A percentile compares a stretch with the other conserved stretches of the same genome.
These are phyloP conservation scores for Rhinoptilus africanus DNA, from an alignment of 2,113 vertebrate species.

Conservation along the genomic window DNA sequence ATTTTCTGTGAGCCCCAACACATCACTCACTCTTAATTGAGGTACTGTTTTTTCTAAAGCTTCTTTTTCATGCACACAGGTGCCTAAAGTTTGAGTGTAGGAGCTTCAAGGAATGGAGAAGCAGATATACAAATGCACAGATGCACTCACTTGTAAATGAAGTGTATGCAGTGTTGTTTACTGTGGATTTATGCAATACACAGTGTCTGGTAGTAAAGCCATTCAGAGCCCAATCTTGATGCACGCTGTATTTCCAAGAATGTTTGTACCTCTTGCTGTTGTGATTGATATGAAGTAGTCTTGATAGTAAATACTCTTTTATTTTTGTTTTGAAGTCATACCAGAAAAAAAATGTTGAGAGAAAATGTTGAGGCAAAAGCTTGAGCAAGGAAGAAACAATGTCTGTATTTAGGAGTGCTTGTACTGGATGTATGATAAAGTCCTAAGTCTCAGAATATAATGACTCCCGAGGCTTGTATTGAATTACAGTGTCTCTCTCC, in stretches of 20 bases:
- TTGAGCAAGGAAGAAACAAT: neutral
- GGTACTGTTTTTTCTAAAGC: neutral
- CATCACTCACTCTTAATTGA: neutral
- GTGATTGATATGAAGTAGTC: neutral
- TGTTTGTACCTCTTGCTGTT: neutral
- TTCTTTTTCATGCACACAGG: neutral
- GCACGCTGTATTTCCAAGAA: neutral
- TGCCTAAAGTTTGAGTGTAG: slow-evolving; percentile 41
- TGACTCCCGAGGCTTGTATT: neutral
- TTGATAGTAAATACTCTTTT: neutral
- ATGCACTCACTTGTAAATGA: neutral
- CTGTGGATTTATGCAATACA: slow-evolving; percentile 7
- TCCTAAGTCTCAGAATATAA: neutral
- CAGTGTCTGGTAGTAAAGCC: slow-evolving; percentile 1
- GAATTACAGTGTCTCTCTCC: neutral
- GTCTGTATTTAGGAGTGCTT: neutral
- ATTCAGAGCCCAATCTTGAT: neutral
- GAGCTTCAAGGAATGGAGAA: neutral
- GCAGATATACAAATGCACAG: neutral
- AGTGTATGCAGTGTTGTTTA: neutral
- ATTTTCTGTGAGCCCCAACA: neutral
- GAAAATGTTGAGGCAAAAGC: neutral
- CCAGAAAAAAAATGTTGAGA: neutral
- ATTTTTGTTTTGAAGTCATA: neutral
- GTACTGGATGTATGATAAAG: neutral